Percentiles rank a stretch among this genome's conserved stretches.
Evolutionary conservation across 2,888 invertebrate species (phyloP).

Genomic region (Chelonus formosanus): DNA sequence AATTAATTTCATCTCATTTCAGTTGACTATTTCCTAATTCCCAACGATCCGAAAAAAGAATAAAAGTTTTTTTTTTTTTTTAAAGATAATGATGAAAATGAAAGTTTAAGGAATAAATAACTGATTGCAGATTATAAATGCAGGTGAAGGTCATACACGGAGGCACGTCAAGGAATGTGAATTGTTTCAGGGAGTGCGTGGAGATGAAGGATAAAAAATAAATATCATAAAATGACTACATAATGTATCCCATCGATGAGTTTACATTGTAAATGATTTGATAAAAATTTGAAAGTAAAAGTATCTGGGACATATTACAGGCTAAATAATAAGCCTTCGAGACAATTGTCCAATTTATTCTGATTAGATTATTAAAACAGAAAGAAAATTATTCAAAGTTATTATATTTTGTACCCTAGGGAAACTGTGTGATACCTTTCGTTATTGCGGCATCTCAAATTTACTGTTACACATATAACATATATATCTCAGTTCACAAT

Average conservation of each 20-base stretch:
- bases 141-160: conserved; percentile 26
- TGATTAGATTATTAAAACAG: not conserved
- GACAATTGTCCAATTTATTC: conserved; percentile 8
- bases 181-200: conserved; percentile 26
- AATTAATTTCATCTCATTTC: no score
- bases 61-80: not conserved
- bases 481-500: conserved; percentile 19
- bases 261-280: not conserved
- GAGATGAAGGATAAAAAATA: conserved; percentile 4
- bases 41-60: not conserved
- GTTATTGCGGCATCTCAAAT: conserved; percentile 26
- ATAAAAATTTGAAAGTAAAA: conserved; percentile 11
- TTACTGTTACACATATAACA: conserved; percentile 11
- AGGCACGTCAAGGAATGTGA: conserved; percentile 26
- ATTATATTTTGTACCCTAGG: not conserved
- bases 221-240: not conserved
- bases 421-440: conserved; percentile 8
- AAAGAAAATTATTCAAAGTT: not conserved
- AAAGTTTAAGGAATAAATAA: conserved; percentile 5
- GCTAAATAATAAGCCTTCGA: not conserved
- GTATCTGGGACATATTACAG: not conserved
- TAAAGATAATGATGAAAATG: not conserved
- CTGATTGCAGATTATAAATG: conserved; percentile 24
- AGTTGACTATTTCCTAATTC: no score
- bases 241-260: not conserved